Evolutionary conservation across 2,888 invertebrate species (phyloP).

Genomic region (Ptilodon capucinus): DNA sequence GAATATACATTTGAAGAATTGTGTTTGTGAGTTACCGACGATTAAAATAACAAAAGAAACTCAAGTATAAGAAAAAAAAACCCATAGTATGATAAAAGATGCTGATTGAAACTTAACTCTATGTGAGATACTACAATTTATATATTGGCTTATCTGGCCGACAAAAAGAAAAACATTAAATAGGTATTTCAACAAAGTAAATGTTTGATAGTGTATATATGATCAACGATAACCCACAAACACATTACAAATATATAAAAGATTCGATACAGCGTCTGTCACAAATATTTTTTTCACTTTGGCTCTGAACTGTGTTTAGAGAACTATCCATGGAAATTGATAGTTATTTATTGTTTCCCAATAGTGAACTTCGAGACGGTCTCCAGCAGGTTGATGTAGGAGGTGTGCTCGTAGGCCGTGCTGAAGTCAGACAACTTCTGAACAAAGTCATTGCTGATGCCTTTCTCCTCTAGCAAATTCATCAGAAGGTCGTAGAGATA

Average conservation of each 20-base stretch:
- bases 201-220: background rate
- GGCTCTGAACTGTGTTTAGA: background rate
- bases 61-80: too few species aligned
- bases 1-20: background rate
- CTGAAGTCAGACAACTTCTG: conserved; percentile 94
- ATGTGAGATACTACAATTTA: too few species aligned
- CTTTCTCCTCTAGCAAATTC: conserved; percentile 98
- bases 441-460: conserved; percentile 95
- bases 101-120: too few species aligned
- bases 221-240: background rate
- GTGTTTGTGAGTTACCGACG: background rate
- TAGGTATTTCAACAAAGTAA: background rate
- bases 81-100: too few species aligned
- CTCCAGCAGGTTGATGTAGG: conserved; percentile 95
- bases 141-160: too few species aligned
- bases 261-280: background rate
- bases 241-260: background rate
- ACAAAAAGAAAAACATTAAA: too few species aligned
- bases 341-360: conserved; percentile 62
- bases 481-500: conserved; percentile 96
- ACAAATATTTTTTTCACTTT: background rate
- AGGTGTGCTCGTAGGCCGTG: conserved; percentile 95
- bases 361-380: conserved; percentile 93
- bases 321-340: background rate
- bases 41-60: too few species aligned